Evolutionary conservation across 1,140 invertebrate genomes (phyloP).

Genomic region (Pantala flavescens): DNA sequence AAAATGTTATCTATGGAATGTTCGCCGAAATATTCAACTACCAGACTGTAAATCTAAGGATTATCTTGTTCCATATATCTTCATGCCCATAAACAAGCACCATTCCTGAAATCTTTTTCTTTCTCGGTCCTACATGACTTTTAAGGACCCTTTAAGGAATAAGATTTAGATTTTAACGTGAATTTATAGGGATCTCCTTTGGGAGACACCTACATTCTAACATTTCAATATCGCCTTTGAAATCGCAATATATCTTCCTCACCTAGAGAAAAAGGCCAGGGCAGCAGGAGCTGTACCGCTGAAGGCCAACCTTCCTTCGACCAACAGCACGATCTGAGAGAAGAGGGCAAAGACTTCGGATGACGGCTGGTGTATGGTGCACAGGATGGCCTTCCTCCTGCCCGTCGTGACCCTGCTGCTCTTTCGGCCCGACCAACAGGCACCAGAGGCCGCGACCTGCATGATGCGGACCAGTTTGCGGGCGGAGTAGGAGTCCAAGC

Average conservation of each 20-base stretch:
- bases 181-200: too few species aligned
- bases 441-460: conserved; percentile 43
- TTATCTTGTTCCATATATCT: too few species aligned
- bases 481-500: conserved; percentile 86
- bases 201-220: too few species aligned
- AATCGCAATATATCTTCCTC: conserved; percentile 21
- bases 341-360: conserved; percentile 84
- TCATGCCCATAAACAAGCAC: too few species aligned
- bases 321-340: conserved; percentile 72
- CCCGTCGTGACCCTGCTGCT: not conserved
- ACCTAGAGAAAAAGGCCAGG: conserved; percentile 68
- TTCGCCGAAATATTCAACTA: too few species aligned
- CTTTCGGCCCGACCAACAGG: conserved; percentile 23
- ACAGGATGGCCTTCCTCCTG: conserved; percentile 74
- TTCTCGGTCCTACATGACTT: too few species aligned
- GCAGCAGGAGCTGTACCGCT: conserved; percentile 65
- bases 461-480: conserved; percentile 71
- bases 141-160: too few species aligned
- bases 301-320: conserved; percentile 82
- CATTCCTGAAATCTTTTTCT: too few species aligned
- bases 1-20: too few species aligned
- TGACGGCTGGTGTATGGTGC: conserved; percentile 96
- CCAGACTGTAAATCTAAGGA: too few species aligned
- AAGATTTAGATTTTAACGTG: too few species aligned
- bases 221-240: too few species aligned